phyloP scores from a whole-genome alignment of 2,888 invertebrate species.

The Caenorhabditis sinica region DNA sequence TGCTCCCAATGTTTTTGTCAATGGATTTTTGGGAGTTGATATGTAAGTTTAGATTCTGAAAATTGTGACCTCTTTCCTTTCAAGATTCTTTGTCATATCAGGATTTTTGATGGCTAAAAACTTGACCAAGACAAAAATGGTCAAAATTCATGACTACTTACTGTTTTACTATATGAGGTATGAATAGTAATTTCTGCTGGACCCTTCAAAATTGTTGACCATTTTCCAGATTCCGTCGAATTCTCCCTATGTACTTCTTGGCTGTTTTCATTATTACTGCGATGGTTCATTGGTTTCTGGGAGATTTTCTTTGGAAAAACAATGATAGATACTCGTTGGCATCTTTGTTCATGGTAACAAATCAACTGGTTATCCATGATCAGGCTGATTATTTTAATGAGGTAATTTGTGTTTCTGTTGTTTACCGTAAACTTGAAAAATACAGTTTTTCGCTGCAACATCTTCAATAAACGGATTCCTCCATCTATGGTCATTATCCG shows the following conservation, averaged over 20 bases:
- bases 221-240: conserved; percentile 33
- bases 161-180: conserved; percentile 46
- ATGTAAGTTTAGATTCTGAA: conserved; percentile 32
- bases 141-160: conserved; percentile 7
- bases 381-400: conserved; percentile 55
- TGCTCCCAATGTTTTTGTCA: conserved; percentile 40
- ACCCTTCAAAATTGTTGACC: too few species aligned
- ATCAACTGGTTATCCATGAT: conserved; percentile 58
- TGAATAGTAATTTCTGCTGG: not conserved
- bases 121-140: conserved; percentile 19
- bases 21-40: conserved; percentile 65
- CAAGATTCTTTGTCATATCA: conserved; percentile 64
- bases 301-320: conserved; percentile 37
- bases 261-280: conserved; percentile 25
- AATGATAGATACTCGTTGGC: conserved; percentile 50
- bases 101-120: conserved; percentile 58
- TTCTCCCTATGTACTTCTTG: conserved; percentile 52
- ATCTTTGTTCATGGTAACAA: conserved; percentile 51
- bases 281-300: conserved; percentile 27
- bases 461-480: conserved; percentile 58
- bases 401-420: not conserved
- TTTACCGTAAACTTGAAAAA: not conserved
- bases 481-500: conserved; percentile 52
- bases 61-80: not conserved
- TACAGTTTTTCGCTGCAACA: conserved; percentile 52